Evolutionary conservation across 2,113 vertebrate genomes (phyloP).

Genomic region (Delphinapterus leucas): DNA sequence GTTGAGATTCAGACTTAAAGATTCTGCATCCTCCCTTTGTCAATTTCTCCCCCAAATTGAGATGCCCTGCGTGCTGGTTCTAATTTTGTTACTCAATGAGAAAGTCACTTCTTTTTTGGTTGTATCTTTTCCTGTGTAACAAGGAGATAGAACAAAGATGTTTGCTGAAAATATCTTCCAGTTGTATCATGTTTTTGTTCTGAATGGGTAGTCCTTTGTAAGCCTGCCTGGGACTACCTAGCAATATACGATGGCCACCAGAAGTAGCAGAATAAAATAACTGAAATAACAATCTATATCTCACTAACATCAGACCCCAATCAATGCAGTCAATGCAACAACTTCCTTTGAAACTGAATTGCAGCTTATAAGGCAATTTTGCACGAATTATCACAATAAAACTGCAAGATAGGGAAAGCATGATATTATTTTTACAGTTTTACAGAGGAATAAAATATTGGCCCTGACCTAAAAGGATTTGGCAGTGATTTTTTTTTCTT

Average conservation of each 20-base stretch:
- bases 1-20: background rate
- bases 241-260: rapidly evolving
- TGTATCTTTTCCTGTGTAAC: background rate
- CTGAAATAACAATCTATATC: background rate
- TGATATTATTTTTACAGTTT: background rate
- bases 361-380: background rate
- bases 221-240: background rate
- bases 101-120: background rate
- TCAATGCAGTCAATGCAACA: background rate
- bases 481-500: background rate
- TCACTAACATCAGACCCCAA: background rate
- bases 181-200: background rate
- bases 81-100: background rate
- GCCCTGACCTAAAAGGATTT: background rate
- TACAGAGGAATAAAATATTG: background rate
- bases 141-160: background rate
- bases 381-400: background rate
- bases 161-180: background rate
- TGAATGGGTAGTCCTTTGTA: background rate
- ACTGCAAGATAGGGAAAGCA: background rate
- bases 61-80: background rate
- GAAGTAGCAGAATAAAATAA: background rate
- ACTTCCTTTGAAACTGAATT: background rate
- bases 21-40: background rate
- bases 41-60: background rate